Percentiles rank a stretch among this genome's conserved stretches.
Conservation (phyloP, 2,797 vertebrate species). For the Crocidura indochinensis region DNA sequence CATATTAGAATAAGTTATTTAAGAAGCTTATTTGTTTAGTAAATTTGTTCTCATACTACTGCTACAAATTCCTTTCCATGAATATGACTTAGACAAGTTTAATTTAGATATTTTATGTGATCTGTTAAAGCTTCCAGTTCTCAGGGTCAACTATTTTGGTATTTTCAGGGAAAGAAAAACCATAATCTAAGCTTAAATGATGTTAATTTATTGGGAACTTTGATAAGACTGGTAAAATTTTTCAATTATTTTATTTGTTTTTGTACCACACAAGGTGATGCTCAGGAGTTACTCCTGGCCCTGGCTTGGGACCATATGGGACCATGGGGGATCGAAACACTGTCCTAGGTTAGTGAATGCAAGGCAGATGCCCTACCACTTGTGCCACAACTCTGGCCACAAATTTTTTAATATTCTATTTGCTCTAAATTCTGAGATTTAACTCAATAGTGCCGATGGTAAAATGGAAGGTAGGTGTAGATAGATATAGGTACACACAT, state of each 20-base stretch:
- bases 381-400: too few species aligned
- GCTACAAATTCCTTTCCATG: not conserved
- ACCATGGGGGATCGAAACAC: too few species aligned
- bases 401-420: not conserved
- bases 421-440: not conserved
- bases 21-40: not conserved
- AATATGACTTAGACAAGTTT: not conserved
- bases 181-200: not conserved
- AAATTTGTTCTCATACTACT: constrained; percentile 15
- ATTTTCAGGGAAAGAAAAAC: not conserved
- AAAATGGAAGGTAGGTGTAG: not conserved
- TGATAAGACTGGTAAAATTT: not conserved
- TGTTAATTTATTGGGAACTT: not conserved
- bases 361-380: too few species aligned
- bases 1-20: not conserved
- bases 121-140: not conserved
- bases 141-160: not conserved
- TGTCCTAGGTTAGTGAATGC: too few species aligned
- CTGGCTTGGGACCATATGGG: too few species aligned
- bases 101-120: not conserved
- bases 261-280: too few species aligned
- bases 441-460: not conserved
- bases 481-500: not conserved
- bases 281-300: too few species aligned
- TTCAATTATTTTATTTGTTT: too few species aligned